These are phyloP conservation scores for Pycnomerus fuliginosus DNA, from an alignment of 2,888 invertebrate species.

Conservation along the genomic window DNA sequence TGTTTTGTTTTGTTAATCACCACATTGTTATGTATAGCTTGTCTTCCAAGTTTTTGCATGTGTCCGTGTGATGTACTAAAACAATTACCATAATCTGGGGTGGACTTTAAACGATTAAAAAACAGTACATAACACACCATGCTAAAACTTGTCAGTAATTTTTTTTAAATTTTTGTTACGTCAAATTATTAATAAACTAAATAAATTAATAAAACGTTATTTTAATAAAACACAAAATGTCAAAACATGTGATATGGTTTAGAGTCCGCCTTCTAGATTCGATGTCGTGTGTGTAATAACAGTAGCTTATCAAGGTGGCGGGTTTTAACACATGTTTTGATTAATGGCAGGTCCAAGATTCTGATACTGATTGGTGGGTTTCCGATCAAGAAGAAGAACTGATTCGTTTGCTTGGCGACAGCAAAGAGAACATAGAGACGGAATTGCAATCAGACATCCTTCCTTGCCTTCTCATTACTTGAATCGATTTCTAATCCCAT, in stretches of 20 bases:
- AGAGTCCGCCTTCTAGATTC: constrained; percentile 52
- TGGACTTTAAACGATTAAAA: constrained; percentile 54
- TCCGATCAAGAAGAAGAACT: constrained; percentile 80
- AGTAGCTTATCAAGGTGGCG: constrained; percentile 33
- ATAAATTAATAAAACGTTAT: constrained; percentile 14
- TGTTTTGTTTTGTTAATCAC: constrained; percentile 25
- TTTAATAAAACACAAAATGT: constrained; percentile 27
- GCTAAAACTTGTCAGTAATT: constrained; percentile 23
- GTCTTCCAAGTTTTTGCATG: constrained; percentile 22
- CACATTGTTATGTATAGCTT: constrained; percentile 1
- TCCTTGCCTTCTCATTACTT: constrained; percentile 40
- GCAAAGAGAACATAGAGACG: constrained; percentile 60
- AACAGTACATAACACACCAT: constrained; percentile 36
- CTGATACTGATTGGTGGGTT: constrained; percentile 74
- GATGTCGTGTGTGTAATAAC: constrained; percentile 10
- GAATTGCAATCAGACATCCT: constrained; percentile 51
- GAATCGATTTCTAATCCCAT: constrained; percentile 4
- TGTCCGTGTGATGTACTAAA: constrained; percentile 23
- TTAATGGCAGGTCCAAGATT: constrained; percentile 56
- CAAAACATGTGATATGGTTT: constrained; percentile 51
- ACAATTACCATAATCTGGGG: constrained; percentile 38
- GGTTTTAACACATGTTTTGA: constrained; percentile 52
- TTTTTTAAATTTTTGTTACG: constrained; percentile 3
- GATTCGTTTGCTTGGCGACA: constrained; percentile 70
- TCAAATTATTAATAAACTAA: neutral